Conservation (phyloP, 2,113 vertebrate species). For the Camelus dromedarius region DNA sequence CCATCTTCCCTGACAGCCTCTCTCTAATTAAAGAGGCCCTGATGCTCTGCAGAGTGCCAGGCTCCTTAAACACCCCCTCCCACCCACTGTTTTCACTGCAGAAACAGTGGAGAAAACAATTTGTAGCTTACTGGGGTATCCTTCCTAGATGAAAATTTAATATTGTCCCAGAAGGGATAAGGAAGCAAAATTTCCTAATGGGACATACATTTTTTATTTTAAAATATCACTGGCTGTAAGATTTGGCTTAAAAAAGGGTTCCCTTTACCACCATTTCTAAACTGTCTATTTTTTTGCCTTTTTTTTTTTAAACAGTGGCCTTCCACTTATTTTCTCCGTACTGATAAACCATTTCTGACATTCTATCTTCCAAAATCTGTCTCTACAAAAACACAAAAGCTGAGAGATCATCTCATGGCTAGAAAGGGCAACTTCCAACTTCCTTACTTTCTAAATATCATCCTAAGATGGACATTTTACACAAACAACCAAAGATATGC, state of each 20-base stretch:
- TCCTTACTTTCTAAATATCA: conserved; percentile 62
- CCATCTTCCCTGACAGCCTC: conserved; percentile 65
- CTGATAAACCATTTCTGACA: conserved; percentile 38
- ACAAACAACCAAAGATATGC: background rate
- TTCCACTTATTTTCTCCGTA: conserved; percentile 50
- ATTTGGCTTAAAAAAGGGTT: background rate
- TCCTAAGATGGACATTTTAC: background rate
- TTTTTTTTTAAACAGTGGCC: background rate
- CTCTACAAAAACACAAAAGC: background rate
- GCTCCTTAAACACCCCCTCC: background rate
- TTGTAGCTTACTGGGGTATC: conserved; percentile 47
- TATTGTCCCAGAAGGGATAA: conserved; percentile 42
- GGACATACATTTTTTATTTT: conserved; percentile 44
- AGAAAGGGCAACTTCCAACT: background rate
- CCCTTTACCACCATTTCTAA: background rate
- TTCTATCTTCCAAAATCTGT: conserved; percentile 39
- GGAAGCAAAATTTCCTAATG: conserved; percentile 41
- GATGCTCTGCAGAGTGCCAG: conserved; percentile 29
- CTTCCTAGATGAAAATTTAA: conserved; percentile 67
- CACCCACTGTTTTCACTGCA: conserved; percentile 15
- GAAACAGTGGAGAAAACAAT: conserved; percentile 62
- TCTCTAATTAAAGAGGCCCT: conserved; percentile 74
- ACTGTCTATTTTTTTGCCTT: background rate
- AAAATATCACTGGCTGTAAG: background rate
- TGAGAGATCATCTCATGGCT: background rate